Base-by-base conservation (phyloP, 2,113 vertebrate genomes). In the Turnix velox region DNA sequence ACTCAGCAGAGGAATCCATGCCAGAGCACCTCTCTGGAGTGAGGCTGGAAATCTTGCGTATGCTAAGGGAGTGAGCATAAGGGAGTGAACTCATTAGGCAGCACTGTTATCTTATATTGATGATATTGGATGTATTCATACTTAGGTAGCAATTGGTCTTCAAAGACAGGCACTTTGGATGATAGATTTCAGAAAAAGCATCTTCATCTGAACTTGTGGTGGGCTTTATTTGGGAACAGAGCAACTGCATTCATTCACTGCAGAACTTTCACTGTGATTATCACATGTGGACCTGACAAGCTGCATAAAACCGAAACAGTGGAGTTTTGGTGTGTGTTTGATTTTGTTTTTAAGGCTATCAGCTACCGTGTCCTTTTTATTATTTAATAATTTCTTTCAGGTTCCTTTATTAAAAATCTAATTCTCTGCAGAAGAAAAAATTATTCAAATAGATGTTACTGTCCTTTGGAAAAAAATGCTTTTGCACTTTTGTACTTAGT, bases 51-150 rank as follows among this genome's bases (percentile, higher is more conserved):
- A 31, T 91, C 23, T 14, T 68, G 2, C 5, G 22, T 28, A 4
- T 2, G 1, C 20, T 25, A 0, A n/a, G n/a, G n/a, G n/a, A n/a
- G n/a, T n/a, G n/a, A n/a, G n/a, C 10, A 5, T 11, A 33, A 51
- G 72, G 20, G 23, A 76, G 49, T 6, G 24, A 63, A 55, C 24
- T 33, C 7, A 13, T 73, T 69, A 40, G 54, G 18, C 33, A 79
- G 27, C 24, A 42, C 35, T 73, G 18, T 22, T 39, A 18, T 23
- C 37, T 81, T 84, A 10, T 31, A 37, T 7, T 28, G 40, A 81
- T n/a, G n/a, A 52, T 67, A 63, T 12, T 31, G 35, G 22, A 8
- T 72, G 2, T 48, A 28, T 75, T 90, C 27, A 80, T 54, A 46
- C 25, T 65, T 69, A 54, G 18, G 23, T 39, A 51, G 45, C 17